Evolutionary conservation across 2,888 invertebrate genomes (phyloP), one percentile per base, ranked within the genome.

Genomic region (Pedicia rivosa): DNA sequence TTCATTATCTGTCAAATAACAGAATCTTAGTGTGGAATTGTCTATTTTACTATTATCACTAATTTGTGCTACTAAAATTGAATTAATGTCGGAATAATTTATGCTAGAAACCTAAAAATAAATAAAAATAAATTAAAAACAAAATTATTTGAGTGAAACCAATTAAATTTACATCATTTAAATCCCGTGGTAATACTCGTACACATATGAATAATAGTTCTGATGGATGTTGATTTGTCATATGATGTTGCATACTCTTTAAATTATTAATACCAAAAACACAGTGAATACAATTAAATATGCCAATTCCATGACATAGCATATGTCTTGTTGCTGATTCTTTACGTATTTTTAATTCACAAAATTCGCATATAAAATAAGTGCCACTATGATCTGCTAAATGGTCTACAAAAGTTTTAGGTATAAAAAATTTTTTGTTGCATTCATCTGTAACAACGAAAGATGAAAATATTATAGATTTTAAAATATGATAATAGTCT

Each of bases 241-340:
- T 59, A 53, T 73, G 73, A 8, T 48, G 50, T 25, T 64, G 54
- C 40, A 72, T 53, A 4, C 62, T 59, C 3, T 51, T 50, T 2
- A 52, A 44, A 2, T 48, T 49, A 10, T 57, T 51, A 2, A 57
- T 49, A 3, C 65, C 66, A 44, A 51, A 54, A 1, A 50, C 31
- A 44, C 70, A 70, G 46, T 66, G 66, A 3, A 65, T 50, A 42
- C 70, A 70, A 41, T 68, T 65, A 40, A 57, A 66, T 15, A 56
- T 56, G 35, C 53, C 55, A 32, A 64, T 56, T 2, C 55, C 52
- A 37, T 68, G 67, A 5, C 41, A 31, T 14, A 56, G 54, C 43
- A 65, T 62, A 46, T 66, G 66, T 53, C 57, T 35, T 5, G 40
- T 33, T 10, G 43, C 38, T 14, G 25, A 9, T n/a, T 30, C 8